Percentiles rank a stretch among this genome's conserved stretches.
These are phyloP conservation scores for Tetramorium parvispinum DNA, from an alignment of 1,140 invertebrate species.

Conservation along the genomic window DNA sequence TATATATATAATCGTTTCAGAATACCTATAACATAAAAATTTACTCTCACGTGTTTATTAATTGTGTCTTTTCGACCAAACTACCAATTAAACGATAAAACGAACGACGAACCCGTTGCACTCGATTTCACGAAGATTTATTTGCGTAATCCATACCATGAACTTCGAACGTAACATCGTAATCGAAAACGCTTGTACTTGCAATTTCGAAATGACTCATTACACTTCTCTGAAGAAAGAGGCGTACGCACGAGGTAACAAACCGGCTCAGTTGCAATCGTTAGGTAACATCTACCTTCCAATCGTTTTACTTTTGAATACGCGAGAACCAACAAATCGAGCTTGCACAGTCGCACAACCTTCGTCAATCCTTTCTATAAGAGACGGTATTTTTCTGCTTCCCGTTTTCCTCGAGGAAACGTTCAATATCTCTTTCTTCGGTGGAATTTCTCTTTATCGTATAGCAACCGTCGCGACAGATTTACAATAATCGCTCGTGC, in stretches of 20 bases:
- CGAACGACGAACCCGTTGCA: neutral
- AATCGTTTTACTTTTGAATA: slow-evolving; percentile 5
- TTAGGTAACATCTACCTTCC: slow-evolving; percentile 26
- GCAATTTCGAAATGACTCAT: slow-evolving; percentile 28
- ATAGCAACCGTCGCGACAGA: neutral
- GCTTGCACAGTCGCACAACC: slow-evolving; percentile 3
- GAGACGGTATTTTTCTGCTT: neutral
- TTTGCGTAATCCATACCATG: neutral
- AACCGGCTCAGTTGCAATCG: slow-evolving; percentile 46
- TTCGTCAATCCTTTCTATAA: neutral
- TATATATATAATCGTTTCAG: too few species aligned
- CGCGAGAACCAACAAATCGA: neutral
- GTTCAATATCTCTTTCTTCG: neutral
- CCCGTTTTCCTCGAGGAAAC: neutral
- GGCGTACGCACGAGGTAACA: neutral
- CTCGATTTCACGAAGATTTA: neutral
- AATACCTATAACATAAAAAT: neutral
- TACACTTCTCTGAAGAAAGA: neutral
- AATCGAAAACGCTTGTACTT: neutral
- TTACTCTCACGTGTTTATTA: neutral
- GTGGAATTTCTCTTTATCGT: neutral
- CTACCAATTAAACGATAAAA: neutral
- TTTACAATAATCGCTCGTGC: neutral
- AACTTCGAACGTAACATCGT: neutral
- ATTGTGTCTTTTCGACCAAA: neutral